phyloP scores from a whole-genome alignment of 2,888 invertebrate species.

The Halocaridina rubra region DNA sequence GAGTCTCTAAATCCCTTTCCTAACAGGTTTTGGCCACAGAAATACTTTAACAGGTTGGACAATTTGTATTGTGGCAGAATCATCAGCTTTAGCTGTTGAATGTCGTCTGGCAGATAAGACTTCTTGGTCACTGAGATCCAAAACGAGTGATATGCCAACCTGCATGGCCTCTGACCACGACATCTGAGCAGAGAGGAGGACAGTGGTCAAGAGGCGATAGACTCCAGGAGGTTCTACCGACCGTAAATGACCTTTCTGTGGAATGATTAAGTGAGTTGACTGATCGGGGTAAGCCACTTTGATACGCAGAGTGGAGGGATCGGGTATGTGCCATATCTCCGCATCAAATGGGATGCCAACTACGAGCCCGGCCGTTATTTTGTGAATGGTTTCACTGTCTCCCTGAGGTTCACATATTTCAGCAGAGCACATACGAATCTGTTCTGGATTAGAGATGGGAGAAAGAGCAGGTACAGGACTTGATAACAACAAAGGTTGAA shows the following conservation, averaged over 20 bases:
- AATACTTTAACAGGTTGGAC: slow-evolving; percentile 88
- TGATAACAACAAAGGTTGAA: slow-evolving; percentile 81
- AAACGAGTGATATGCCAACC: slow-evolving; percentile 85
- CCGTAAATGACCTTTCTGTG: slow-evolving; percentile 68
- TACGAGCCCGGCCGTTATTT: slow-evolving; percentile 92
- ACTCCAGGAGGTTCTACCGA: slow-evolving; percentile 70
- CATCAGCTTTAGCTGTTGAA: slow-evolving; percentile 71
- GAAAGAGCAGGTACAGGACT: slow-evolving; percentile 76
- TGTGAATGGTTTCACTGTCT: slow-evolving; percentile 83
- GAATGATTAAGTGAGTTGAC: slow-evolving; percentile 84
- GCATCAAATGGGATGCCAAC: slow-evolving; percentile 89
- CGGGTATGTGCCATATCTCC: slow-evolving; percentile 82
- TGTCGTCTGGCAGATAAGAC: slow-evolving; percentile 52
- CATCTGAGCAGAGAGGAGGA: slow-evolving; percentile 89
- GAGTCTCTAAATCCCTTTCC: slow-evolving; percentile 72
- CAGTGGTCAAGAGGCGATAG: slow-evolving; percentile 82
- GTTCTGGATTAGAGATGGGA: slow-evolving; percentile 52
- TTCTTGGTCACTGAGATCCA: slow-evolving; percentile 74
- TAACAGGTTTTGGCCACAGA: slow-evolving; percentile 89
- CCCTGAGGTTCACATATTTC: slow-evolving; percentile 86
- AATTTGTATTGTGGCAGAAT: slow-evolving; percentile 75
- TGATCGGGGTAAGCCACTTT: slow-evolving; percentile 91
- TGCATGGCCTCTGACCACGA: slow-evolving; percentile 90
- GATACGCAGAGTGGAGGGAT: slow-evolving; percentile 80
- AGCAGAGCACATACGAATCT: slow-evolving; percentile 64